A percentile compares a stretch with the other conserved stretches of the same genome.
phyloP scores from a whole-genome alignment of 1,140 invertebrate species.

The Ridgeia piscesae region DNA sequence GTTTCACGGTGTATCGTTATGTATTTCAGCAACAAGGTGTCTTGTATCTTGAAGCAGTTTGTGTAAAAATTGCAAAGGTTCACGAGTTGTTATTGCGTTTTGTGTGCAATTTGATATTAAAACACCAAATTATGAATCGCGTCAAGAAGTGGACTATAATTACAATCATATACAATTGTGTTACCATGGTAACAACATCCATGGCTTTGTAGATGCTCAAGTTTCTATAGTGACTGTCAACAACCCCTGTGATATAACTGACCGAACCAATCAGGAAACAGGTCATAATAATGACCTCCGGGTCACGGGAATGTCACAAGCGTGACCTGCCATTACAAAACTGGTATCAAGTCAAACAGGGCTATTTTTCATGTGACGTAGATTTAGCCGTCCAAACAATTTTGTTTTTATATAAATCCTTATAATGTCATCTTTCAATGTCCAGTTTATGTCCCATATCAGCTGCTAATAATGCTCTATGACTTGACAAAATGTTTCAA shows the following conservation, averaged over 20 bases:
- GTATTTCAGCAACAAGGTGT: neutral
- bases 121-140: neutral
- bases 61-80: neutral
- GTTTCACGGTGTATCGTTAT: neutral
- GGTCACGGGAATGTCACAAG: neutral
- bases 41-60: neutral
- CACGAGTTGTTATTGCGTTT: neutral
- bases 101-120: neutral
- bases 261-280: neutral
- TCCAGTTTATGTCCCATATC: too few species aligned
- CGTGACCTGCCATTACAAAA: neutral
- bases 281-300: too few species aligned
- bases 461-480: too few species aligned
- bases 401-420: too few species aligned
- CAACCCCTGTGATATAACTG: slow-evolving; percentile 21
- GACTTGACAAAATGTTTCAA: too few species aligned
- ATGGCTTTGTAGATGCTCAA: slow-evolving; percentile 83
- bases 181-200: slow-evolving; percentile 76
- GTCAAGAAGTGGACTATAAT: too few species aligned
- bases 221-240: slow-evolving; percentile 46
- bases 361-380: too few species aligned
- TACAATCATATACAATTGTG: too few species aligned
- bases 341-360: too few species aligned
- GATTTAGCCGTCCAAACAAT: too few species aligned
- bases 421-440: too few species aligned